Base-by-base conservation (phyloP, 2,888 invertebrate genomes). In the Meta bourneti region DNA sequence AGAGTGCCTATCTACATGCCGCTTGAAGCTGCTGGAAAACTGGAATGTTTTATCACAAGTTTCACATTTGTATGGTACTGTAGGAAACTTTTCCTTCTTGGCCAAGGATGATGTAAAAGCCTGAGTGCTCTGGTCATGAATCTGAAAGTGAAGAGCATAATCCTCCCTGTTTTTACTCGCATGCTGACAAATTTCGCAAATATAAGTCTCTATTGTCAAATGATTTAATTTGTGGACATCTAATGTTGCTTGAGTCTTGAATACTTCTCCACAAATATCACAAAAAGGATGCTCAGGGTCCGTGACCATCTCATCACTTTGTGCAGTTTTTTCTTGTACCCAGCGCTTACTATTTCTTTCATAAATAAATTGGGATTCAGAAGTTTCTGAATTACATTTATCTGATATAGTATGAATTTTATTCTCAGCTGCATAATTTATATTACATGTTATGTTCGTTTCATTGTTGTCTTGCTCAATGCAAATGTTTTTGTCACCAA, bases 141-240 rank as follows among this genome's bases (percentile, higher is more conserved):
- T 78, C 51, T 71, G 49, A 70, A 69, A 78, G 77, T 89, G 89
- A 9, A 84, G 52, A n/a, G 70, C 19, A 11, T 83, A 89, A 8
- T 89, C 89, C 83, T 89, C 89, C 54, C 80, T 52, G 19, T 78
- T 89, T 77, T 77, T 89, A 61, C 89, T 78, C 6, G n/a, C 78
- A 83, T 89, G 83, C 0, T 83, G n/a, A 72, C 89, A 89, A 52
- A 89, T 71, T 61, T 83, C 80, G 51, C 89, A 89, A 34, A 54
- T 69, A 51, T 89, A 89, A n/a, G 74, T 70, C 71, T 89, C 83
- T 11, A 52, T 34, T 0, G 78, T 71, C 11, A 89, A 19, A 83
- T 89, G 89, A 52, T 34, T 83, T 54, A 89, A 19, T 83, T 81
- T 83, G 71, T 89, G 89, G 48, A 79, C 89, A 77, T 89, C 89